Base-by-base conservation (phyloP, 2,797 vertebrate genomes). In the Rhinoraja longicauda region DNA sequence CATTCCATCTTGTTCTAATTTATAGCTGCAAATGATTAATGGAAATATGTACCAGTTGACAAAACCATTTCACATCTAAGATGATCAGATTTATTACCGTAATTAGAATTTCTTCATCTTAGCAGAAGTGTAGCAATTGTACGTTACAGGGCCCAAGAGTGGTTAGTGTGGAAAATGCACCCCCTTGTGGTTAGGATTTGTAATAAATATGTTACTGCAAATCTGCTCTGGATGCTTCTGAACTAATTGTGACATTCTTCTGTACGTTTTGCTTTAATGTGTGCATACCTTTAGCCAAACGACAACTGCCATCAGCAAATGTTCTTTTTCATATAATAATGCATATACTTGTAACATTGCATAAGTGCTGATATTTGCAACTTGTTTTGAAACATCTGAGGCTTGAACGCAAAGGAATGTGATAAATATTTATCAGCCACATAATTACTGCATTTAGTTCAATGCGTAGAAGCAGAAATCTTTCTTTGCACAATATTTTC, bases 1-100 rank as follows among this genome's bases (percentile, higher is more conserved):
- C 96, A 96, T 97, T 97, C 96, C 95, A 96, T 97, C 97, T 98
- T 97, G 96, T 98, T 98, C 97, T 98, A 97, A 97, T 98, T 97
- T 97, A 97, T 97, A 97, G 39, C 13, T 75, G 96, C 97, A 97
- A 97, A 97, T 99, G 98, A 99, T 99, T 98, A 98, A 99, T 98
- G 98, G 97, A 98, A 97, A 98, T 98, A 98, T 98, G 97, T 98
- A 98, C 99, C 98, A 98, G 97, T 98, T 98, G 97, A 98, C 98
- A 99, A 98, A 98, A 98, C 98, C 98, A 98, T 99, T 99, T 98
- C 98, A 97, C 97, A 97, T 96, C 98, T 99, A 97, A 99, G 98
- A 99, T 98, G 97, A 98, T 97, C 97, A 98, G 98, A 98, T 98
- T 97, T 98, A 99, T 98, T 98, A 98, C 97, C 97, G 96, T 97